Conservation (phyloP, 1,140 invertebrate genomes). For the Macrocentrus cingulum region DNA sequence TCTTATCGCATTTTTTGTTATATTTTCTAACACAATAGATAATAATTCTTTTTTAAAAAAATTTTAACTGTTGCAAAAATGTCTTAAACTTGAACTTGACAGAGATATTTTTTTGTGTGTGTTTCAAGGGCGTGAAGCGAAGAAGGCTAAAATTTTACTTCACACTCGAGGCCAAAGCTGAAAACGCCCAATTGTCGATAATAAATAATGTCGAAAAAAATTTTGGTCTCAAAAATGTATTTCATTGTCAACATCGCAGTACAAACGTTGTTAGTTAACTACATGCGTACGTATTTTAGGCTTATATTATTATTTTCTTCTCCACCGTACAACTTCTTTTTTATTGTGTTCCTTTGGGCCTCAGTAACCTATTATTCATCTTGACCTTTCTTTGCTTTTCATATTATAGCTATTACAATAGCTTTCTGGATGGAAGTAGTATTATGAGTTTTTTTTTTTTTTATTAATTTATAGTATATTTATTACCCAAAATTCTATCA, state of each 20-base stretch:
- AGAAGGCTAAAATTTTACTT: no score
- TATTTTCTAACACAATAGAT: no score
- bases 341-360: slow-evolving; percentile 17
- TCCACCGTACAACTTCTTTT: slow-evolving; percentile 29
- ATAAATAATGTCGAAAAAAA: no score
- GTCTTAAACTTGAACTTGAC: no score
- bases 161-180: no score
- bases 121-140: no score
- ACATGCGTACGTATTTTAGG: slow-evolving; percentile 37
- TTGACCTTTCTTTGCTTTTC: slow-evolving; percentile 12
- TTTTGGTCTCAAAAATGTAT: slow-evolving; percentile 39
- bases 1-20: no score
- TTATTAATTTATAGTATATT: slow-evolving; percentile 21
- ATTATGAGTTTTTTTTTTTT: slow-evolving; percentile 25
- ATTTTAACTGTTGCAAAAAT: no score
- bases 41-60: no score
- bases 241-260: slow-evolving; percentile 46
- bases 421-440: slow-evolving; percentile 29
- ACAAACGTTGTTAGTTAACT: slow-evolving; percentile 46
- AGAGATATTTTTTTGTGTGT: no score
- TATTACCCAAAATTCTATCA: slow-evolving; percentile 13
- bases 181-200: no score
- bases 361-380: slow-evolving; percentile 21
- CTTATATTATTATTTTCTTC: slow-evolving; percentile 33
- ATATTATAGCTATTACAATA: slow-evolving; percentile 19